phyloP scores from a whole-genome alignment of 2,113 vertebrate genomes.

The Triplophysa dalaica region DNA sequence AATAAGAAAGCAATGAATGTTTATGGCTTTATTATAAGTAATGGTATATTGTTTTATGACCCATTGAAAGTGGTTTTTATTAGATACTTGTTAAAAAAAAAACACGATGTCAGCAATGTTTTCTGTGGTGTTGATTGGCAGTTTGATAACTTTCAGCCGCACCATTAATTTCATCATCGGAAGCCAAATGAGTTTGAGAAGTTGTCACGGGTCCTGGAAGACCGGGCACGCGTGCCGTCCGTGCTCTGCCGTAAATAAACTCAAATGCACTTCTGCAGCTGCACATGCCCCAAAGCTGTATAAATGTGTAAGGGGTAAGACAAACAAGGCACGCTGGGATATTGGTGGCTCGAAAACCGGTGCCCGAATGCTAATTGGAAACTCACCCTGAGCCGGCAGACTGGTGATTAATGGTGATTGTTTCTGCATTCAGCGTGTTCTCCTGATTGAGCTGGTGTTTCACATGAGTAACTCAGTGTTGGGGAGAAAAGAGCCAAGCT shows the following conservation, averaged over 20 bases:
- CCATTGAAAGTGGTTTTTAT: slow-evolving; percentile 55
- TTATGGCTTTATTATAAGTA: slow-evolving; percentile 66
- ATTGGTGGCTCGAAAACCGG: slow-evolving; percentile 48
- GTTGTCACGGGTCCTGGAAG: slow-evolving; percentile 28
- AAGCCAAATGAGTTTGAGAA: slow-evolving; percentile 60
- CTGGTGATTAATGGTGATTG: slow-evolving; percentile 58
- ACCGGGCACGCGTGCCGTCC: not conserved
- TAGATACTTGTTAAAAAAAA: slow-evolving; percentile 63
- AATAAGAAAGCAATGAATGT: slow-evolving; percentile 69
- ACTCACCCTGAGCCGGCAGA: slow-evolving; percentile 44
- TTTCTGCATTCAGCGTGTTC: slow-evolving; percentile 52
- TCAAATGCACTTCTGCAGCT: slow-evolving; percentile 21
- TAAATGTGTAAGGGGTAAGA: slow-evolving; percentile 39
- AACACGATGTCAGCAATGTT: slow-evolving; percentile 12
- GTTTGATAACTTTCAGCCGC: slow-evolving; percentile 25
- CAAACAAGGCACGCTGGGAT: slow-evolving; percentile 49
- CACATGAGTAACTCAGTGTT: slow-evolving; percentile 50
- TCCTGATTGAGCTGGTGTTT: slow-evolving; percentile 47
- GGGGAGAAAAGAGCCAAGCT: slow-evolving; percentile 39
- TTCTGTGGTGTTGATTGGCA: slow-evolving; percentile 50
- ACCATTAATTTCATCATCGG: slow-evolving; percentile 45
- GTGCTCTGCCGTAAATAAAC: slow-evolving; percentile 43
- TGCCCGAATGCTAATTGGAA: slow-evolving; percentile 55
- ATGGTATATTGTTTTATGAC: slow-evolving; percentile 65
- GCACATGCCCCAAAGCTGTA: slow-evolving; percentile 12